Conservation (phyloP, 2,797 vertebrate species). For the Enteromius anoplus region DNA sequence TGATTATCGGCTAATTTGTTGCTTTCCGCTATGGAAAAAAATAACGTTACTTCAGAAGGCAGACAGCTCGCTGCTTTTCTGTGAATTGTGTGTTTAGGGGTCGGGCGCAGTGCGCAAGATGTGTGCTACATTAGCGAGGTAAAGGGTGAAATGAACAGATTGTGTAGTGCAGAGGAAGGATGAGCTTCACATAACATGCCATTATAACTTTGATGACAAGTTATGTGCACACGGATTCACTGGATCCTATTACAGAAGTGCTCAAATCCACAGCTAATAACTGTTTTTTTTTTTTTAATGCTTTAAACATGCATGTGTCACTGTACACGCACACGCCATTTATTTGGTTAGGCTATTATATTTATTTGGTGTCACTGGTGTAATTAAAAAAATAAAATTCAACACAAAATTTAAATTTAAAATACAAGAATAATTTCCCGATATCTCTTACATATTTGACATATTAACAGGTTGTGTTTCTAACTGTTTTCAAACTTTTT, state of each 20-base stretch:
- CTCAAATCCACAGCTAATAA: background rate
- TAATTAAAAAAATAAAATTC: background rate
- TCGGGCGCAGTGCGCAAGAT: slow-evolving; percentile 52
- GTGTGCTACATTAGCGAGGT: slow-evolving; percentile 39
- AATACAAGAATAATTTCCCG: background rate
- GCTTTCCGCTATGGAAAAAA: background rate
- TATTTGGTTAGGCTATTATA: background rate
- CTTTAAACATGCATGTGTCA: background rate
- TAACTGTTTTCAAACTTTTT: background rate
- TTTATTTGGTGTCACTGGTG: background rate
- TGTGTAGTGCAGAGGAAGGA: background rate
- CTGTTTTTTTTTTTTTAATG: background rate
- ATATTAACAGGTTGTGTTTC: background rate
- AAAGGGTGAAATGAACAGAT: slow-evolving; percentile 37
- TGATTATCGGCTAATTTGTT: background rate
- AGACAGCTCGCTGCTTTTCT: slow-evolving; percentile 28
- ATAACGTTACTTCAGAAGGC: background rate
- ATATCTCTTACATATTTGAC: background rate
- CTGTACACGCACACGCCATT: background rate
- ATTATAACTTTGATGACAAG: slow-evolving; percentile 39
- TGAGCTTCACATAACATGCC: background rate
- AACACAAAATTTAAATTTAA: background rate
- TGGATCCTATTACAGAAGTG: background rate
- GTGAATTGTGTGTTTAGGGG: slow-evolving; percentile 22
- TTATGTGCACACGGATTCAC: background rate